Evolutionary conservation across 2,113 vertebrate genomes (phyloP).

Genomic region (Notiomystis cincta): DNA sequence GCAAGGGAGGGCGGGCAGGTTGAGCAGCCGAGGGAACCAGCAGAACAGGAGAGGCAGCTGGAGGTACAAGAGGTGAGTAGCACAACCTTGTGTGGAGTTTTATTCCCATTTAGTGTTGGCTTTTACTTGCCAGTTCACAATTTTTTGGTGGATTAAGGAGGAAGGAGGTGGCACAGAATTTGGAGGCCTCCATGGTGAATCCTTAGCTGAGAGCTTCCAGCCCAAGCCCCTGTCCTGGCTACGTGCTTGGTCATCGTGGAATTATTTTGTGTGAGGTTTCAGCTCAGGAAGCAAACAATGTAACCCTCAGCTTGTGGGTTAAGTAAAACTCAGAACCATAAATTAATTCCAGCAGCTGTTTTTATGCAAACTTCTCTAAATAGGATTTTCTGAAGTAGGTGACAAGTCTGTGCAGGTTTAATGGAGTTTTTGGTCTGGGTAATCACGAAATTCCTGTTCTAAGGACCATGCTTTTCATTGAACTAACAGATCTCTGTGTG

Average conservation of each 20-base stretch:
- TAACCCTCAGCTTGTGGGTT: not conserved
- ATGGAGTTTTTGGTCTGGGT: not conserved
- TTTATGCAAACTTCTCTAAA: not conserved
- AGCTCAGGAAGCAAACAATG: not conserved
- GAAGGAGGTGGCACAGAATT: not conserved
- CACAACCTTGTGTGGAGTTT: not conserved
- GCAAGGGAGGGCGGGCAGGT: slow-evolving; percentile 71
- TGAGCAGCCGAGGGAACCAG: slow-evolving; percentile 76
- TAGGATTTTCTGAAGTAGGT: not conserved
- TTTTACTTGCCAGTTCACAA: not conserved
- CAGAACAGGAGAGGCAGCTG: slow-evolving; percentile 91
- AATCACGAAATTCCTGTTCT: not conserved
- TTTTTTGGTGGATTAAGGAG: not conserved
- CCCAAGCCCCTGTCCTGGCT: not conserved
- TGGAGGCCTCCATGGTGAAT: not conserved
- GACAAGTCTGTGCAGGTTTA: not conserved
- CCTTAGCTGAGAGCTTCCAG: not conserved
- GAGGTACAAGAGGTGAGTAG: slow-evolving; percentile 90
- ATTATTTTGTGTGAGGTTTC: not conserved
- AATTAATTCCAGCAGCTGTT: not conserved
- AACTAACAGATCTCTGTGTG: slow-evolving; percentile 43
- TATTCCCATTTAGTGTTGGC: not conserved
- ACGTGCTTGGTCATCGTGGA: fast-evolving
- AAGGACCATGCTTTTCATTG: slow-evolving; percentile 21
- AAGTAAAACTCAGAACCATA: not conserved